Evolutionary conservation across 2,888 invertebrate species (phyloP).

Genomic region (Nomada lathburiana): DNA sequence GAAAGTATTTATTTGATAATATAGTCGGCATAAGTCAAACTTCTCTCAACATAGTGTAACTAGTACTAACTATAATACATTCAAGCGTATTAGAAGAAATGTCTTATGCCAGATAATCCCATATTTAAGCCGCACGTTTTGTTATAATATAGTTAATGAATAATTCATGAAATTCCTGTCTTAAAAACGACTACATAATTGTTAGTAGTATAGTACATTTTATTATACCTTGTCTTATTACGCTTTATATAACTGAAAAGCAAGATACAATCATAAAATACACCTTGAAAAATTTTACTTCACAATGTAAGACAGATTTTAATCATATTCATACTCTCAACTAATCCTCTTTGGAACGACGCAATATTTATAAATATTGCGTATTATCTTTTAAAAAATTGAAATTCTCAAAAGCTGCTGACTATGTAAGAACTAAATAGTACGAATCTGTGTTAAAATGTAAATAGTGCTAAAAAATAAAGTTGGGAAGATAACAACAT

Average conservation of each 20-base stretch:
- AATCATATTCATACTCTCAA: neutral
- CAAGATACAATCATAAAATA: neutral
- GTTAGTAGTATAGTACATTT: neutral
- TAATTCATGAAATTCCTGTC: conserved; percentile 33
- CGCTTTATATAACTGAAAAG: neutral
- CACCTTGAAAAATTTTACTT: neutral
- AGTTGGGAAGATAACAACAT: too few species aligned
- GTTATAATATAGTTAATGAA: conserved; percentile 37
- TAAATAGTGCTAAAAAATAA: too few species aligned
- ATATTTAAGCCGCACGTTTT: neutral
- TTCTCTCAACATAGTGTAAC: neutral
- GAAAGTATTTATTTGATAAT: neutral
- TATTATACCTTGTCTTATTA: neutral
- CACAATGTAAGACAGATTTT: neutral
- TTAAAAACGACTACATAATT: neutral
- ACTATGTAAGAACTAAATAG: too few species aligned
- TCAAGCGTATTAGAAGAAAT: conserved; percentile 1
- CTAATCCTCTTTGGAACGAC: too few species aligned
- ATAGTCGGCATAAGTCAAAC: neutral
- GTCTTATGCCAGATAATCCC: conserved; percentile 32
- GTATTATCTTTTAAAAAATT: too few species aligned
- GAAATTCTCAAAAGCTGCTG: too few species aligned
- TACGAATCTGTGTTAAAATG: too few species aligned
- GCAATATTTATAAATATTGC: too few species aligned
- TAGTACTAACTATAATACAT: neutral